Percentiles rank a stretch among this genome's conserved stretches.
These are phyloP conservation scores for Thecocarcelia acutangulata DNA, from an alignment of 2,888 invertebrate genomes.

Conservation along the genomic window DNA sequence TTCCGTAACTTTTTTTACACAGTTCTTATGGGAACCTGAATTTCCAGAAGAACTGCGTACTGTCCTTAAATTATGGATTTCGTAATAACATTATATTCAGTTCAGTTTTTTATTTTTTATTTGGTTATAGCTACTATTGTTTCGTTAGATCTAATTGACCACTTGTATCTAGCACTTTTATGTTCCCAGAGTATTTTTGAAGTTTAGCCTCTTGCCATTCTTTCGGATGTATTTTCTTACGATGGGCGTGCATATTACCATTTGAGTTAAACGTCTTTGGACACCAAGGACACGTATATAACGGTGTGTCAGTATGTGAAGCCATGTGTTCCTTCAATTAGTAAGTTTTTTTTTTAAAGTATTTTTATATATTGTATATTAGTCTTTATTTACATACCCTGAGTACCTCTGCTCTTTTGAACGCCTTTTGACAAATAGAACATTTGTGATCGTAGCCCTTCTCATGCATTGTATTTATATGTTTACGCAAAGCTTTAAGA, in stretches of 20 bases:
- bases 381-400: conserved; percentile 22
- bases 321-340: conserved; percentile 78
- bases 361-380: too few relatives aligned
- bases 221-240: conserved; percentile 79
- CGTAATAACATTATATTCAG: too few relatives aligned
- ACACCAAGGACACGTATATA: conserved; percentile 80
- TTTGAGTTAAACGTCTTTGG: conserved; percentile 80
- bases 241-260: conserved; percentile 80
- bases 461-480: conserved; percentile 78
- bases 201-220: conserved; percentile 72
- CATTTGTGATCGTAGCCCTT: conserved; percentile 76
- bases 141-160: too few relatives aligned
- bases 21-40: too few relatives aligned
- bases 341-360: not conserved
- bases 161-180: not conserved
- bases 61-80: too few relatives aligned
- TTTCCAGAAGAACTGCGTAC: too few relatives aligned
- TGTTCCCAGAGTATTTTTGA: conserved; percentile 41
- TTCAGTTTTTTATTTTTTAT: too few relatives aligned
- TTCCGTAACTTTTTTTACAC: too few relatives aligned
- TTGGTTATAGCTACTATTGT: too few relatives aligned
- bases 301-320: conserved; percentile 78
- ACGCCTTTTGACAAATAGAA: conserved; percentile 78
- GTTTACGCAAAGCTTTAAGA: conserved; percentile 78
- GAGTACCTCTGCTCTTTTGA: conserved; percentile 76